Evolutionary conservation across 2,888 invertebrate genomes (phyloP), one percentile per base, ranked within the genome.

Genomic region (Kuschelorhynchus macadamiae): DNA sequence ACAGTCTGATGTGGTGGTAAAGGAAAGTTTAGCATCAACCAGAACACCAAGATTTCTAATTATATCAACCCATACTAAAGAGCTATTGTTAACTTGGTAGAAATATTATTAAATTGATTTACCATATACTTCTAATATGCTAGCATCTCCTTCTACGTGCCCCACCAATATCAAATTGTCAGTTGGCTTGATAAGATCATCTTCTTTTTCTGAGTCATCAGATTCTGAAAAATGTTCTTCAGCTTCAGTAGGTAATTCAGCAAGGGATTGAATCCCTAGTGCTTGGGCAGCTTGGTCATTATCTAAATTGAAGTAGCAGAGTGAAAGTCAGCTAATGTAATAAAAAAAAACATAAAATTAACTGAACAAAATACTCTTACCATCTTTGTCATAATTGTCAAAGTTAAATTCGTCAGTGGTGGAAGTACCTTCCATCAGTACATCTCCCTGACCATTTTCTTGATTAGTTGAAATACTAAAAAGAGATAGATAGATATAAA

Each of bases 111-210:
- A 25, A 25, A 25, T 25, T 25, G 42, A 55, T 83, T 85, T 84
- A 94, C 93, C 91, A 86, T 94, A 92, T 41, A 97, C 91, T 88
- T 97, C 97, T 73, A 98, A 85, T 49, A 92, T 87, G 78, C 94
- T 93, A 11, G 93, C 91, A 84, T 96, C 95, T 75, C 92, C 93
- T 76, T 94, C 91, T 0, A 95, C 93, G 80, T 92, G 93, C 0
- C 95, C 97, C 0, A 94, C 91, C 11, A 96, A 84, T 17, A 98
- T 87, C 17, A 98, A 86, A 84, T 98, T 98, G 81, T 98, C 98
- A 67, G 88, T 89, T 0, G 92, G 88, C 82, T 94, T 93, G 47
- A 98, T 94, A 44, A 92, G 86, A 80, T 95, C 94, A 83, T 98
- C 96, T 76, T 96, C 96, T 76, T 92, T 92, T 77, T 97, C 93